Evolutionary conservation across 2,797 vertebrate genomes (phyloP).

Genomic region (Clarias laeviceps): DNA sequence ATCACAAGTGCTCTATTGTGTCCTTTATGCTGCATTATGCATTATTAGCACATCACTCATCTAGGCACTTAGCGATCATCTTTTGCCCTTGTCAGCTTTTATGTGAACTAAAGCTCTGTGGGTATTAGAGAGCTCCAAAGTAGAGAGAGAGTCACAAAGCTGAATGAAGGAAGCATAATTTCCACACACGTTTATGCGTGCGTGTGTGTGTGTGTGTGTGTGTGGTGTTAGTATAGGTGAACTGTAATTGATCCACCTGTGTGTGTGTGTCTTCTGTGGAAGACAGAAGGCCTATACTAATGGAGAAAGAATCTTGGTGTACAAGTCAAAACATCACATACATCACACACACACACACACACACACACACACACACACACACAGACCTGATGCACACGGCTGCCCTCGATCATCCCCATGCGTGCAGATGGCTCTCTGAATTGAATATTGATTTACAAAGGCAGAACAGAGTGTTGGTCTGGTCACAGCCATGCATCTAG

Average conservation of each 20-base stretch:
- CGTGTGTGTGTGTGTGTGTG: background rate
- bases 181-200: background rate
- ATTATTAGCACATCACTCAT: background rate
- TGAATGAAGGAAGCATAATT: background rate
- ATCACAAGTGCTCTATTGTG: background rate
- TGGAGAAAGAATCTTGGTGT: background rate
- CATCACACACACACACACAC: background rate
- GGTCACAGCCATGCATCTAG: constrained; percentile 33
- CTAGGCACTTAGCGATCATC: background rate
- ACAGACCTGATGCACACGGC: background rate
- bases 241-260: background rate
- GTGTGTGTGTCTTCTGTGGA: background rate
- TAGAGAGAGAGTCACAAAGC: background rate
- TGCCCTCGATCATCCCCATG: constrained; percentile 34
- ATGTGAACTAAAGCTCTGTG: constrained; percentile 18
- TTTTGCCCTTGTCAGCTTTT: background rate
- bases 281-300: background rate
- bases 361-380: too few species aligned
- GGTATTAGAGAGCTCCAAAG: background rate
- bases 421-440: constrained; percentile 37
- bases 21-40: background rate
- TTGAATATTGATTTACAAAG: constrained; percentile 59
- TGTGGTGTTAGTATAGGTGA: background rate
- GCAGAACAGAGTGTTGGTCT: constrained; percentile 30
- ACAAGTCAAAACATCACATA: constrained; percentile 12